A percentile compares a stretch with the other conserved stretches of the same genome.
Conservation (phyloP, 2,113 vertebrate species). For the Crotalus viridis region DNA sequence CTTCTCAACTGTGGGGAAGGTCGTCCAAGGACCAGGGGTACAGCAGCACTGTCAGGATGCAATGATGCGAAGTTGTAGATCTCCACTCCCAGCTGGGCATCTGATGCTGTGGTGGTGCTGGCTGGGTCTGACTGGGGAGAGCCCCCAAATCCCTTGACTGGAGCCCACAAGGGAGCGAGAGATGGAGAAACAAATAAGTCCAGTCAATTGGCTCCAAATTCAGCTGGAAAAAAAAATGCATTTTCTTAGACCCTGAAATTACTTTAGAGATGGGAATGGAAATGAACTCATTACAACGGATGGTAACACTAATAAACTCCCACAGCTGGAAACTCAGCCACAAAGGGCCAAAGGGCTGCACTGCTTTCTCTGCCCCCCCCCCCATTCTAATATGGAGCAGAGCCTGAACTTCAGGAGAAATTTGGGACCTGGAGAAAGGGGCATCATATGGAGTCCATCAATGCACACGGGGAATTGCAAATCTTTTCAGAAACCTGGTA, state of each 20-base stretch:
- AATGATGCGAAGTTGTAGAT: no score
- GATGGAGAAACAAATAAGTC: conserved; percentile 40
- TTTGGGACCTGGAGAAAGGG: not conserved
- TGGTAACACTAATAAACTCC: conserved; percentile 33
- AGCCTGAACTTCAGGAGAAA: not conserved
- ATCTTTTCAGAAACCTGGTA: not conserved
- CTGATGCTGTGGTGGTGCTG: no score
- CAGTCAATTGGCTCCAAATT: conserved; percentile 58
- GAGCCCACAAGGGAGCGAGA: no score
- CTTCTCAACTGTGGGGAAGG: no score
- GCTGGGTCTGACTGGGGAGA: no score
- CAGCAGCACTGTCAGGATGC: no score
- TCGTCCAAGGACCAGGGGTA: no score
- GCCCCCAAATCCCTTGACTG: not conserved
- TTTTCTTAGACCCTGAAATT: conserved; percentile 53
- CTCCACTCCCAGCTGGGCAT: no score
- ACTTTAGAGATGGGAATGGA: conserved; percentile 53
- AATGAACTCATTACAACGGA: conserved; percentile 44
- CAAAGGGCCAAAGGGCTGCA: conserved; percentile 11
- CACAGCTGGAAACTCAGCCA: conserved; percentile 32
- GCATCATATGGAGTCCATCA: not conserved
- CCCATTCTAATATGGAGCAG: not conserved
- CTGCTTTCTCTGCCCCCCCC: not conserved
- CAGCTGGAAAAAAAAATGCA: conserved; percentile 49
- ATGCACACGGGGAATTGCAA: not conserved